Conservation (phyloP, 2,888 invertebrate species). For the Pyrgus malvae region DNA sequence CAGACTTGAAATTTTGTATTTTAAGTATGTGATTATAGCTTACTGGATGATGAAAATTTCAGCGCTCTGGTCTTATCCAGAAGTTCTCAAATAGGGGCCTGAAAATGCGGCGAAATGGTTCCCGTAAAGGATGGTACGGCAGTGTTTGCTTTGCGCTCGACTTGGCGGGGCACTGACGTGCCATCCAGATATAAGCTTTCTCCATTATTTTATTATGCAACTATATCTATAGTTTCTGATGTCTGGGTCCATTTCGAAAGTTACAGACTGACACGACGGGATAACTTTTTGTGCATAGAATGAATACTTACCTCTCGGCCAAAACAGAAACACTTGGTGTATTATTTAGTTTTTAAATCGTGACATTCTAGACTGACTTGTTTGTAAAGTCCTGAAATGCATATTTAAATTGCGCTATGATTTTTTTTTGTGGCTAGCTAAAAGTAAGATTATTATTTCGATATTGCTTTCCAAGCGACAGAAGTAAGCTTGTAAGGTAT, state of each 20-base stretch:
- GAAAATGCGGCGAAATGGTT: too few species aligned
- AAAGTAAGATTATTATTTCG: conserved; percentile 22
- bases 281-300: conserved; percentile 79
- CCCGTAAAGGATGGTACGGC: too few species aligned
- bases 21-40: too few species aligned
- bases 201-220: conserved; percentile 79
- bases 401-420: conserved; percentile 18
- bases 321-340: conserved; percentile 66
- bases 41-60: too few species aligned
- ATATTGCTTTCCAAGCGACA: conserved; percentile 9
- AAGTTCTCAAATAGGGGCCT: too few species aligned
- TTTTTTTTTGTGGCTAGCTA: conserved; percentile 20
- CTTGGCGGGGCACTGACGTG: too few species aligned
- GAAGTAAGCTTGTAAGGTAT: conserved; percentile 13
- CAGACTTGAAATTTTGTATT: too few species aligned
- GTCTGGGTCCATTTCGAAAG: conserved; percentile 61
- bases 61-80: too few species aligned
- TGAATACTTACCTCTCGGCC: conserved; percentile 77
- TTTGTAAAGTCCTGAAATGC: conserved; percentile 15
- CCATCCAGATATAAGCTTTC: too few species aligned
- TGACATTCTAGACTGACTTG: conserved; percentile 38
- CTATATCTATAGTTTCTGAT: conserved; percentile 69
- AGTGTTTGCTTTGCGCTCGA: too few species aligned
- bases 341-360: conserved; percentile 58
- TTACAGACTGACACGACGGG: conserved; percentile 67